phyloP scores from a whole-genome alignment of 1,140 invertebrate genomes.

The Tetranychus cinnabarinus region DNA sequence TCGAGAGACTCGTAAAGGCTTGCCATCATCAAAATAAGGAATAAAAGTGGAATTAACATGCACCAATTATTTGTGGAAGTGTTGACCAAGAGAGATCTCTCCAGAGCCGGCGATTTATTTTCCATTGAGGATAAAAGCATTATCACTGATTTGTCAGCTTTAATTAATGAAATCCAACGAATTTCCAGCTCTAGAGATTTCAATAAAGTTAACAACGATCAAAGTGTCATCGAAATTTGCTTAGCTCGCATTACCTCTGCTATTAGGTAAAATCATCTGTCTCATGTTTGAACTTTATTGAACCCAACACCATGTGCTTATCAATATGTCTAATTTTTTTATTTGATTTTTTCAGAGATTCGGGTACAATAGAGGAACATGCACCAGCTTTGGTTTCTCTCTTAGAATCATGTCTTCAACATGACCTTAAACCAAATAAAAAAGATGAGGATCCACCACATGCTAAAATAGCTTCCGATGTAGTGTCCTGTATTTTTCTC shows the following conservation, averaged over 20 bases:
- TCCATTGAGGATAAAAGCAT: conserved; percentile 59
- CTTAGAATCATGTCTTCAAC: conserved; percentile 59
- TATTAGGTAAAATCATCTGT: conserved; percentile 30
- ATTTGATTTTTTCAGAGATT: conserved; percentile 36
- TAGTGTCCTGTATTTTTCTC: conserved; percentile 76
- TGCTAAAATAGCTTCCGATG: conserved; percentile 79
- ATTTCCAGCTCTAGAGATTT: conserved; percentile 57
- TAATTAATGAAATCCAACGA: conserved; percentile 46
- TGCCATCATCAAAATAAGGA: too few relatives aligned
- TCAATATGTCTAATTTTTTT: not conserved
- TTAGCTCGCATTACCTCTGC: conserved; percentile 64
- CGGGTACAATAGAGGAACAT: conserved; percentile 59
- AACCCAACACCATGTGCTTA: not conserved
- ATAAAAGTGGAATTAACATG: conserved; percentile 27
- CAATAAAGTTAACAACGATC: conserved; percentile 60
- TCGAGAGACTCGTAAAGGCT: too few relatives aligned
- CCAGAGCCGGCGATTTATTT: conserved; percentile 65
- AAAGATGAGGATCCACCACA: conserved; percentile 68
- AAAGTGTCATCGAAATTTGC: conserved; percentile 78
- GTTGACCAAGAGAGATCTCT: conserved; percentile 56
- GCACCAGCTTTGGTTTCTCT: conserved; percentile 51
- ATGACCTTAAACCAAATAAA: conserved; percentile 54
- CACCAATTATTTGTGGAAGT: conserved; percentile 69
- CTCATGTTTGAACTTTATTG: not conserved
- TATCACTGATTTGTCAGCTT: conserved; percentile 56